These are phyloP conservation scores for Nomada fucata DNA, from an alignment of 2,888 invertebrate species.

Conservation along the genomic window DNA sequence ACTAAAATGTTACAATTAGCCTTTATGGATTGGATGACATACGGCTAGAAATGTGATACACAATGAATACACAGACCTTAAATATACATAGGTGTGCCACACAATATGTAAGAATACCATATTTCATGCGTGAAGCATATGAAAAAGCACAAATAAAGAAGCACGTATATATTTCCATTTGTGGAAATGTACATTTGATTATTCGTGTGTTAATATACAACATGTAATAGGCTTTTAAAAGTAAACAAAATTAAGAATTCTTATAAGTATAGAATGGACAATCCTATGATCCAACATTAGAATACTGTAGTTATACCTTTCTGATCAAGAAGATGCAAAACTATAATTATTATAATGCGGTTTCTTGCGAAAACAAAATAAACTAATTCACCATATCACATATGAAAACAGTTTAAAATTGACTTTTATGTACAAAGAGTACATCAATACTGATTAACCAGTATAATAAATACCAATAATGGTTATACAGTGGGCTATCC, in stretches of 20 bases:
- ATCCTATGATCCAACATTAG: not conserved
- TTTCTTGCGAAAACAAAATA: not conserved
- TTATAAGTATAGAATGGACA: slow-evolving; percentile 4
- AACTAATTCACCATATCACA: not conserved
- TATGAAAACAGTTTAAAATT: not conserved
- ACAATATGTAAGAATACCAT: slow-evolving; percentile 74
- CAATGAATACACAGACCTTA: slow-evolving; percentile 53
- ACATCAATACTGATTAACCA: not conserved
- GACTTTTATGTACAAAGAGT: slow-evolving; percentile 3
- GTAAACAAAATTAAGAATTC: not conserved
- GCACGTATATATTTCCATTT: slow-evolving; percentile 16
- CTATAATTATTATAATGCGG: not conserved
- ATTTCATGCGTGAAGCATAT: slow-evolving; percentile 77
- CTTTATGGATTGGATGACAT: slow-evolving; percentile 37
- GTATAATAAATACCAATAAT: too few relatives aligned
- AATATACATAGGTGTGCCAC: slow-evolving; percentile 73
- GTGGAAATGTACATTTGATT: slow-evolving; percentile 15
- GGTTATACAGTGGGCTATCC: too few relatives aligned
- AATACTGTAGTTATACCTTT: not conserved
- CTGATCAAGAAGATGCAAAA: not conserved
- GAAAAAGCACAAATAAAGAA: slow-evolving; percentile 58
- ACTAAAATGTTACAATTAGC: slow-evolving; percentile 29
- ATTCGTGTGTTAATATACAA: slow-evolving; percentile 6
- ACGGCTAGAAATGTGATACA: slow-evolving; percentile 47
- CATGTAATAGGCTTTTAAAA: slow-evolving; percentile 31